Percentiles rank a stretch among this genome's conserved stretches.
These are phyloP conservation scores for Lithobates sylvaticus DNA, from an alignment of 2,797 vertebrate genomes.

Conservation along the genomic window DNA sequence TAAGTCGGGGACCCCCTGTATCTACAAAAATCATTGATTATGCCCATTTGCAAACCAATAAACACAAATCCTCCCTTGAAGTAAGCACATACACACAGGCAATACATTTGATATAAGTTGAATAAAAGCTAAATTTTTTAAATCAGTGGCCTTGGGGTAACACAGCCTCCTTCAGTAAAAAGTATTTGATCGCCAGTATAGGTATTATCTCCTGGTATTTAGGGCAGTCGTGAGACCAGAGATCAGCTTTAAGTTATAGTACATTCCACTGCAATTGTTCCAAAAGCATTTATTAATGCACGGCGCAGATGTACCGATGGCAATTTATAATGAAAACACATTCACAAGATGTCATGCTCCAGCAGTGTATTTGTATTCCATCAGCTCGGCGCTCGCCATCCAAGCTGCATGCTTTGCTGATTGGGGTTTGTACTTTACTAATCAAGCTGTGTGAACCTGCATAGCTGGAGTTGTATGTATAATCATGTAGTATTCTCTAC, in stretches of 20 bases:
- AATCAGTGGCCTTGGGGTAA: no score
- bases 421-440: constrained; percentile 67
- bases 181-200: no score
- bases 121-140: no score
- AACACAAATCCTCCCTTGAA: no score
- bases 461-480: constrained; percentile 72
- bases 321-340: constrained; percentile 2
- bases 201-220: no score
- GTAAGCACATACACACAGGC: no score
- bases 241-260: neutral
- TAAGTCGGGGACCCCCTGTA: no score
- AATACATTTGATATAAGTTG: no score
- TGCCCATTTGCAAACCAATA: no score
- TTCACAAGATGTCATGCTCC: constrained; percentile 9
- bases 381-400: constrained; percentile 39
- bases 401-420: constrained; percentile 60
- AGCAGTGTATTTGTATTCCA: constrained; percentile 42
- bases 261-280: neutral
- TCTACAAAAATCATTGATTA: no score
- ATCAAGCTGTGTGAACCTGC: constrained; percentile 71
- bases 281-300: neutral
- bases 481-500: constrained; percentile 73
- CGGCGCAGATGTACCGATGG: neutral
- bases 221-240: neutral
- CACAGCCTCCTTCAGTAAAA: no score